These are phyloP conservation scores for Cephus spinipes DNA, from an alignment of 2,888 invertebrate genomes.

Conservation along the genomic window DNA sequence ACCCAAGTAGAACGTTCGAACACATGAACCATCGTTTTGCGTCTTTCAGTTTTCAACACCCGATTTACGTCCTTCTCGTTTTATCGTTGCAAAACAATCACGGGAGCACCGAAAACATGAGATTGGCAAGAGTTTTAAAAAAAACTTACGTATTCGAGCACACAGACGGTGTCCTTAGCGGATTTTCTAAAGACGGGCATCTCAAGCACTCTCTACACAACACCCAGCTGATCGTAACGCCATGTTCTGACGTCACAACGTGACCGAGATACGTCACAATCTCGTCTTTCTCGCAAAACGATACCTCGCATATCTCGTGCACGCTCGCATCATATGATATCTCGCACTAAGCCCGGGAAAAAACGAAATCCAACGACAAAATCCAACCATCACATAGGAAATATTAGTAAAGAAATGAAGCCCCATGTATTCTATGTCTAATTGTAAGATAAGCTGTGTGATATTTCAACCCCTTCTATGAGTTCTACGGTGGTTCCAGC, in stretches of 20 bases:
- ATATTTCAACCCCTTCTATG: too few relatives aligned
- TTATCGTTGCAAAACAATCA: background rate
- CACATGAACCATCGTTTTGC: slow-evolving; percentile 52
- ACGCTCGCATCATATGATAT: background rate
- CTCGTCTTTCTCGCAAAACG: background rate
- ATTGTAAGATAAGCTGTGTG: too few relatives aligned
- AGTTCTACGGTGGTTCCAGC: too few relatives aligned
- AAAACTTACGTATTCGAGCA: slow-evolving; percentile 60
- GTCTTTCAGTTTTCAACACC: slow-evolving; percentile 28
- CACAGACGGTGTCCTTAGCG: slow-evolving; percentile 56
- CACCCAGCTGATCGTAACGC: slow-evolving; percentile 65
- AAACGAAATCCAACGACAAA: background rate
- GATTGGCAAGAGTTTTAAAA: background rate
- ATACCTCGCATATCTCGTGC: background rate
- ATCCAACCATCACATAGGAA: background rate
- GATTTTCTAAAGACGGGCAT: slow-evolving; percentile 60
- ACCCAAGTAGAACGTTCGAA: slow-evolving; percentile 37
- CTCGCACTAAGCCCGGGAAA: background rate
- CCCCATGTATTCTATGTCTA: too few relatives aligned
- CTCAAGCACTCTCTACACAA: slow-evolving; percentile 64
- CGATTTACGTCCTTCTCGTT: slow-evolving; percentile 16
- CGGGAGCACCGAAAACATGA: background rate
- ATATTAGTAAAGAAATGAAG: too few relatives aligned
- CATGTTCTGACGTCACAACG: slow-evolving; percentile 64
- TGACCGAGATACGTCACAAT: slow-evolving; percentile 22